These are phyloP conservation scores for Sitodiplosis mosellana DNA, from an alignment of 1,140 invertebrate species.

Conservation along the genomic window DNA sequence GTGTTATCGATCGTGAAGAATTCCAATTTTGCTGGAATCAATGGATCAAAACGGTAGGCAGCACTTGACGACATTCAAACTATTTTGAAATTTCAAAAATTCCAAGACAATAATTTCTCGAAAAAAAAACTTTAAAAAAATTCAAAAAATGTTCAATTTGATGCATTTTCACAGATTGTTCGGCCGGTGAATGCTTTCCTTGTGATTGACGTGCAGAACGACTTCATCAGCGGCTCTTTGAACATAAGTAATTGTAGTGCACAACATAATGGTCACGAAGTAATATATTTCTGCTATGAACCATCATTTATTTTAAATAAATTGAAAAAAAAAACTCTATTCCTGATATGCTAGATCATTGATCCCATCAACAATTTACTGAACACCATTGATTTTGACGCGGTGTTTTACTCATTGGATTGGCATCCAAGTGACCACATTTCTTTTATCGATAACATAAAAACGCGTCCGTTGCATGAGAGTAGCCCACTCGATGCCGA, in stretches of 20 bases:
- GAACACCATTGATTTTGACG: slow-evolving; percentile 69
- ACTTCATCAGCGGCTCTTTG: slow-evolving; percentile 89
- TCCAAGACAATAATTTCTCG: too few species aligned
- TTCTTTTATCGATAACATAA: slow-evolving; percentile 87
- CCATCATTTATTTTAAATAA: slow-evolving; percentile 5
- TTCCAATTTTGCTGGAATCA: slow-evolving; percentile 67
- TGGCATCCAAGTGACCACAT: slow-evolving; percentile 96
- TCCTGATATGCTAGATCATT: slow-evolving; percentile 39
- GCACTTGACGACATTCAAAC: too few species aligned
- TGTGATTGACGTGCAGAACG: slow-evolving; percentile 95
- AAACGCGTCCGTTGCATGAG: slow-evolving; percentile 42
- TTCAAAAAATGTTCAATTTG: slow-evolving; percentile 1
- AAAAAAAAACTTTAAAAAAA: too few species aligned
- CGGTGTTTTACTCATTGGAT: slow-evolving; percentile 88
- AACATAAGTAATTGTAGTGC: slow-evolving; percentile 85
- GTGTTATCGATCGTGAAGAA: slow-evolving; percentile 62
- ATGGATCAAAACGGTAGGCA: slow-evolving; percentile 61
- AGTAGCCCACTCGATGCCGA: slow-evolving; percentile 47
- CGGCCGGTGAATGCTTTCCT: slow-evolving; percentile 78
- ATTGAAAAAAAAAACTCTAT: slow-evolving; percentile 4
- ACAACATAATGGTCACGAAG: slow-evolving; percentile 73
- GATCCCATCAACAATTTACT: slow-evolving; percentile 82
- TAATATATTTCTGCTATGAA: slow-evolving; percentile 19
- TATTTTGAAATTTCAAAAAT: too few species aligned
- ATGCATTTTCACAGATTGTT: slow-evolving; percentile 42